Evolutionary conservation across 2,888 invertebrate genomes (phyloP).

Genomic region (Lamellibrachia satsuma): DNA sequence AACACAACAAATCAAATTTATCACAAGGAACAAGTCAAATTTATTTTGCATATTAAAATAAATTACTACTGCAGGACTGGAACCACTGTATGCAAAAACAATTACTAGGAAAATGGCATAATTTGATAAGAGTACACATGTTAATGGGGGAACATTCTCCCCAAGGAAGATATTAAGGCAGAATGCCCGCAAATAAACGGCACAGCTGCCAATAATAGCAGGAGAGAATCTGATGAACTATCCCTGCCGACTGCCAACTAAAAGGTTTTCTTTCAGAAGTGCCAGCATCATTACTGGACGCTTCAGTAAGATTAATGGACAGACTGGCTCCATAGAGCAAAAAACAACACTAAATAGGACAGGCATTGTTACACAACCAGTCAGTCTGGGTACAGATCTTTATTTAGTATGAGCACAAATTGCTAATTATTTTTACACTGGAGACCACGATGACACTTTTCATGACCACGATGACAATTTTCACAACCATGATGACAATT

Average conservation of each 20-base stretch:
- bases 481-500: no score
- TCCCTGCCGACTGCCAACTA: neutral
- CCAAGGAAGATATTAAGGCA: neutral
- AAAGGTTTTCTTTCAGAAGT: neutral
- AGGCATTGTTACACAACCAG: no score
- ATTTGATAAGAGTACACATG: neutral
- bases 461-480: no score
- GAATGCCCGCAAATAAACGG: neutral
- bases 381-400: no score
- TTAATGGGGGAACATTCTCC: neutral
- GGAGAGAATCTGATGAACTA: neutral
- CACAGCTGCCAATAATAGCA: neutral
- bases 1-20: neutral
- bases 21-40: neutral
- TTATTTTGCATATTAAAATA: neutral
- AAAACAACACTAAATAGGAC: no score
- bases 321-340: no score
- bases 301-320: neutral
- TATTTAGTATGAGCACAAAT: no score
- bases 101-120: neutral
- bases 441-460: no score
- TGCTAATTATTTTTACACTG: neutral
- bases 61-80: neutral
- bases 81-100: neutral
- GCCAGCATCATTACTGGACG: neutral